phyloP scores from a whole-genome alignment of 2,113 vertebrate genomes.

The Forbesichthys agassizii region DNA sequence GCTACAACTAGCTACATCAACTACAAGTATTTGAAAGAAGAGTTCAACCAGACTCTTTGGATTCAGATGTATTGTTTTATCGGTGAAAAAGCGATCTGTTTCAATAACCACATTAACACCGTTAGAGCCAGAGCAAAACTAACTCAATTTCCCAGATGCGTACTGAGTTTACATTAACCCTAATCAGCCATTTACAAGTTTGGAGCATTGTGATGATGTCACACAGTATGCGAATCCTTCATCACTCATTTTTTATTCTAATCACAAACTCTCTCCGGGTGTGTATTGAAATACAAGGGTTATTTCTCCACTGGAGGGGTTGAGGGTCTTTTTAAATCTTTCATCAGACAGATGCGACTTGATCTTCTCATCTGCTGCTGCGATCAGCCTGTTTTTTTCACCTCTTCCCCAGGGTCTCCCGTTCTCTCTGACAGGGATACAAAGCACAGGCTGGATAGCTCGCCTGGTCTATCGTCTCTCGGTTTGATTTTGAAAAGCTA shows the following conservation, averaged over 20 bases:
- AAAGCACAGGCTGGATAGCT: conserved; percentile 15
- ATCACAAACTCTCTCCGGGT: no score
- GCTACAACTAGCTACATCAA: no score
- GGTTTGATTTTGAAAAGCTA: conserved; percentile 42
- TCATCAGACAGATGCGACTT: not conserved
- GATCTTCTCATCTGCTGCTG: not conserved
- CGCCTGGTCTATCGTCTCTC: conserved; percentile 20
- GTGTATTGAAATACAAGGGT: conserved; percentile 15
- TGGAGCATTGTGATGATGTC: not conserved
- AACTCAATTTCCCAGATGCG: no score
- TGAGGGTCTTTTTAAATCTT: not conserved
- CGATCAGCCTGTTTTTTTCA: not conserved
- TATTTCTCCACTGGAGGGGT: conserved; percentile 22
- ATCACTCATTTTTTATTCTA: no score
- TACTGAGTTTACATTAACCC: not conserved
- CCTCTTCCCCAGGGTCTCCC: conserved; percentile 13
- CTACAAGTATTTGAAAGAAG: no score
- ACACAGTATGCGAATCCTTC: no score
- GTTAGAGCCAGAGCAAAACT: no score
- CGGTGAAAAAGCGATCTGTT: no score
- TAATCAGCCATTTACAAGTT: not conserved
- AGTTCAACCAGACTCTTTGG: no score
- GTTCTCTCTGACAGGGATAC: conserved; percentile 28
- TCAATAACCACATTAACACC: no score
- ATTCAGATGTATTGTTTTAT: no score